Base-by-base conservation (phyloP, 2,113 vertebrate genomes). In the Takifugu bimaculatus region DNA sequence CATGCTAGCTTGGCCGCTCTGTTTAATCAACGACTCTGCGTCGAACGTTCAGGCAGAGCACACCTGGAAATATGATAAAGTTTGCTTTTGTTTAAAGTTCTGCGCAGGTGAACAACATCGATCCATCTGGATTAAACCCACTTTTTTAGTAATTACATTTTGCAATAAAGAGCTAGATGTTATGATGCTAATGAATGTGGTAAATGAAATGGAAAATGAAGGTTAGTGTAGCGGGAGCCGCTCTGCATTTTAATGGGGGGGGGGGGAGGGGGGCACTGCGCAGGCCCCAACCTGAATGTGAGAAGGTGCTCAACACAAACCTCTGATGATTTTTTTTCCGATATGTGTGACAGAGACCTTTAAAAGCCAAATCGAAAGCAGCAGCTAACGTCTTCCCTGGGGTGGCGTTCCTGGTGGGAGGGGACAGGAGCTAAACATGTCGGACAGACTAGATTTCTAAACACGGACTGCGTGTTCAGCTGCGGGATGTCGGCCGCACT, bases 81-180 rank as follows among this genome's bases (percentile, higher is more conserved):
- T 26, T 43, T 64, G 35, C 7, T 39, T 39, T 1, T 6, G 35
- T 6, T 39, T 39, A 2, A 39, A 39, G 35, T 61, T 15, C 13
- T 12, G 12, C 42, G 20, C 51, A 68, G 72, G 66, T 74, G 78
- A 65, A 82, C 82, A 75, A 57, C 57, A 54, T 12, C 68, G 84
- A 81, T 85, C 78, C 72, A 87, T 88, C 87, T 79, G 66, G 70
- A 65, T 66, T 66, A 79, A 77, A 79, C 79, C 76, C 62, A 57
- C 47, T 80, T 71, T 81, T 63, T 70, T 74, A 88, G 88, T 87
- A 77, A 77, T 53, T 50, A 65, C 67, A 73, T 87, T 88, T 85
- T 86, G 80, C 89, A 89, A 90, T 88, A 83, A 84, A 54, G 59
- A 75, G 74, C 85, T 78, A 87, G 90, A 90, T 90, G 87, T 80